phyloP scores from a whole-genome alignment of 2,797 vertebrate genomes.

The Cercopithecus diana region DNA sequence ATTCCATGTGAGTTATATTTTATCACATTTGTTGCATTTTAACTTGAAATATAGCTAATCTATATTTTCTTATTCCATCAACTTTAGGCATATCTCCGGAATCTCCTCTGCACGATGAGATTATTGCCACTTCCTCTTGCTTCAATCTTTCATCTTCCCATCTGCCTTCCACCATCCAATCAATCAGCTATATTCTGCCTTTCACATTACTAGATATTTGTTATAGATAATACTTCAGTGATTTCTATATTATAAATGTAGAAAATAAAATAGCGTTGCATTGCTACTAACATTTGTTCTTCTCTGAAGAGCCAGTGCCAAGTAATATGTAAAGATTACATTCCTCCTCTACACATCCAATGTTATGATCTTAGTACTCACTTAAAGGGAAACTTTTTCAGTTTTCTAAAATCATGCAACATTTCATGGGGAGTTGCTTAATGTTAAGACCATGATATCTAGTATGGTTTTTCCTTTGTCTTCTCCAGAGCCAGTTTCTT shows the following conservation, averaged over 20 bases:
- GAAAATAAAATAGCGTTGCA: background rate
- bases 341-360: background rate
- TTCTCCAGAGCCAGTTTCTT: background rate
- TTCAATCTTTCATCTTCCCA: background rate
- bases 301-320: background rate
- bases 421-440: background rate
- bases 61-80: background rate
- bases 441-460: background rate
- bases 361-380: background rate
- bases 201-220: background rate
- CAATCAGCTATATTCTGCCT: background rate
- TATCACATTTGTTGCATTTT: background rate
- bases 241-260: background rate
- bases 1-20: background rate
- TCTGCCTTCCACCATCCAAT: background rate
- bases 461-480: background rate
- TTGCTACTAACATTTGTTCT: background rate
- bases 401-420: background rate
- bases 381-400: background rate
- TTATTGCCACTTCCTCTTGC: background rate
- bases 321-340: background rate
- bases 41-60: background rate
- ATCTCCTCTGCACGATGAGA: background rate
- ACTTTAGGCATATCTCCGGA: background rate
- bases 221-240: background rate